Base-by-base conservation (phyloP, 2,113 vertebrate species). In the Myocastor coypus region DNA sequence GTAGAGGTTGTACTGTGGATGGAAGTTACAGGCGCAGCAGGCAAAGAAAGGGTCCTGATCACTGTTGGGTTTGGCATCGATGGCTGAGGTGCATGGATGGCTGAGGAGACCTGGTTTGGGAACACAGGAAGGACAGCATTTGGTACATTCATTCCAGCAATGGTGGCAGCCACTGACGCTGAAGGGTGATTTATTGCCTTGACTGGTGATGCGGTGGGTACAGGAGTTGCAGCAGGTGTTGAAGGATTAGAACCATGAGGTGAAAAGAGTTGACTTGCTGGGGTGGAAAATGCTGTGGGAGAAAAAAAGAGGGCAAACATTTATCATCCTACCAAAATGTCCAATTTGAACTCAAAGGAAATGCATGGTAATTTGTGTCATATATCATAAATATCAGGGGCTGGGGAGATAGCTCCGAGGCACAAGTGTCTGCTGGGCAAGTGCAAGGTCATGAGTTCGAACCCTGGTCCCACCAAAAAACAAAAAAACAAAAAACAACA, bases 161-260 rank as follows among this genome's bases (percentile, higher is more conserved):
- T 73, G n/a, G 98, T 83, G 66, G 98, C 97, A 73, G 98, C 96
- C 83, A 97, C 97, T 89, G 98, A 97, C 61, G 98, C 96, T 64
- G 98, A 97, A 10, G 98, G 98, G 93, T 99, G 99, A 96, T 93
- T 98, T 83, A 96, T 93, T 71, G 98, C 97, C 85, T 98, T 99
- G 89, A 98, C 98, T 26, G 99, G 99, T 75, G 99, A 98, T 87
- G 99, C 99, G 34, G 98, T 98, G 61, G 98, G 98, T 96, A 98
- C 97, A 7, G 99, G 99, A 92, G 98, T 99, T 61, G 99, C 98
- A 96, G 98, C 98, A 95, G 98, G 98, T 94, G 98, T 98, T 66
- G 98, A 98, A 97, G 99, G 98, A 92, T 98, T 99, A 96, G 99
- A 99, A 86, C 98, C 99, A 92, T 99, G 99, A 97, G 99, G 99